Base-by-base conservation (phyloP, 2,888 invertebrate species). In the Octonoba sinensis region DNA sequence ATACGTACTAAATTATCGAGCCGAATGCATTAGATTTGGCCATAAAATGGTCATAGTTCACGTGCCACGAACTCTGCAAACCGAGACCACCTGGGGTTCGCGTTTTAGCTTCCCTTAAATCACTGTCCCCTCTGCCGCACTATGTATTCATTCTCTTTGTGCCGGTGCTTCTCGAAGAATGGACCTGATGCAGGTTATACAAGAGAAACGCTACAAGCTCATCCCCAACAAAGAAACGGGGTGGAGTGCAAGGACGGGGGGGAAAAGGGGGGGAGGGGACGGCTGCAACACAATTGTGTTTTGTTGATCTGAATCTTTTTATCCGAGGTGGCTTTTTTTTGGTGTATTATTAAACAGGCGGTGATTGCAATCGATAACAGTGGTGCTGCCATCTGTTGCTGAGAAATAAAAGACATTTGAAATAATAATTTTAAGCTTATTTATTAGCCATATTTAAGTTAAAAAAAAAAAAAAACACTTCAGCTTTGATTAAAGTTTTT, bases 281-380 rank as follows among this genome's bases (percentile, higher is more conserved):
- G 73, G 62, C 62, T 67, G 73, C 73, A 47, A 67, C 69, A 81
- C 73, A 81, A 81, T 73, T 60, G 73, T 73, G 22, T 81, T 36
- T 57, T 62, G 73, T 81, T 74, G 73, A 73, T 81, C 79, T 69
- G 79, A 73, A 81, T 81, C 51, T 22, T 62, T 73, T 81, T 57
- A 46, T 27, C 36, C 16, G 16, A 57, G 47, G 11, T 22, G 24
- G 18, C 15, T 20, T 69, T 46, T 36, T 56, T 67, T 59, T 24
- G 15, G 13, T 44, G 22, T 22, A 27, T 59, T 59, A 51, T 11
- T 22, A 27, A 67, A n/a, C 8, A 6, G 8, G 36, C 8, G 36
- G n/a, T 4, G 11, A 67, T 12, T 1, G 27, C 27, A 56, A 59
- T 59, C 46, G 24, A 4, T 54, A 16, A 3, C n/a, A 44, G 13